These are phyloP conservation scores for Danio rerio DNA, from an alignment of 2,113 vertebrate genomes.

Conservation along the genomic window DNA sequence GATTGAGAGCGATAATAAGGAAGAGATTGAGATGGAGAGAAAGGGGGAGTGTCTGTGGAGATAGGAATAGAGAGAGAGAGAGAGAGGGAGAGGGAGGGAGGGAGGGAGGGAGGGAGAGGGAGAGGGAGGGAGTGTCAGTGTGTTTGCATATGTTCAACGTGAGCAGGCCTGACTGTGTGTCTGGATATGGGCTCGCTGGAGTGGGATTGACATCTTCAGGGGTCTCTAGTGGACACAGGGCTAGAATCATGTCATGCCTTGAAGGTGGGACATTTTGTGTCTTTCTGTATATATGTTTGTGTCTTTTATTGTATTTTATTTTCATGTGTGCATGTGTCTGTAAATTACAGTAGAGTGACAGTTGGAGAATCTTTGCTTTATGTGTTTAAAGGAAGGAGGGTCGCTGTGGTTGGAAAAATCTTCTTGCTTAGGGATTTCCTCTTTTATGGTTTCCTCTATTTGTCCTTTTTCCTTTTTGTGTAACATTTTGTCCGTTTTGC, in stretches of 20 bases:
- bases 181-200: constrained; percentile 13
- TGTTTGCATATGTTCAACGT: constrained; percentile 18
- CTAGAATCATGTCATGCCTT: neutral
- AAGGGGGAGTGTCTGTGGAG: constrained; percentile 40
- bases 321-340: constrained; percentile 19
- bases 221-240: constrained; percentile 1
- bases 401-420: constrained; percentile 67
- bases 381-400: neutral
- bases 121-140: neutral
- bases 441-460: neutral
- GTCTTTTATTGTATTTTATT: constrained; percentile 43
- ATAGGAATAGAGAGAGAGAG: constrained; percentile 19
- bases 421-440: neutral
- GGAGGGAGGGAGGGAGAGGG: constrained; percentile 1
- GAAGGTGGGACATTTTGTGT: constrained; percentile 26
- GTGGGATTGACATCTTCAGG: constrained; percentile 9
- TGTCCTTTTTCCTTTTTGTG: constrained; percentile 2
- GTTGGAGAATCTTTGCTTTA: neutral
- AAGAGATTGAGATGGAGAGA: neutral
- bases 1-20: neutral
- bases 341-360: neutral
- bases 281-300: constrained; percentile 14
- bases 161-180: constrained; percentile 1
- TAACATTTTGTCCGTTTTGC: neutral
- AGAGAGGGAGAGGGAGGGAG: constrained; percentile 4